Base-by-base conservation (phyloP, 2,113 vertebrate genomes). In the Coregonus clupeaformis region DNA sequence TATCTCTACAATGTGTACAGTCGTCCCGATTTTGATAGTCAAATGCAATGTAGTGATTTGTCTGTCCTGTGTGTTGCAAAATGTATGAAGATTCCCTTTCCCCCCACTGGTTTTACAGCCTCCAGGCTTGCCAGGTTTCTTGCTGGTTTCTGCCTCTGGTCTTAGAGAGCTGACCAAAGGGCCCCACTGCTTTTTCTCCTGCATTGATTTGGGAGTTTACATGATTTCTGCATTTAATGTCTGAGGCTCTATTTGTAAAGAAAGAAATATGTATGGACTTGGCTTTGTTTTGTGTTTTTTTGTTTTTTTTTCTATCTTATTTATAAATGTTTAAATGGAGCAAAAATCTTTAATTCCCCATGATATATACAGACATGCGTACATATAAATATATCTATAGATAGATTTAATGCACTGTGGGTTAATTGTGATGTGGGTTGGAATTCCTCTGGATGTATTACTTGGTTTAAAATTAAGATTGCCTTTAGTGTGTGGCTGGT, bases 1-100 rank as follows among this genome's bases (percentile, higher is more conserved):
- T 91, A 91, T 91, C 91, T 94, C 91, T 93, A 92, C 77, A 90
- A 94, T 92, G 93, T 96, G 96, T 96, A 97, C 95, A 95, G 94
- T 95, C 75, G 92, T 95, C 89, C 93, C 91, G 87, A 90, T 94
- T 94, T 94, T 94, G 91, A 93, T 97, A 98, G 96, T 95, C 92
- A 92, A 18, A 95, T 94, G 91, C 94, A 93, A 95, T 94, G 95
- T 97, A 96, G 96, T 98, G 95, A 95, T 94, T 95, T 29, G 94
- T 95, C 91, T 90, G 94, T 96, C 87, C 84, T 81, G 92, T 96
- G 93, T 84, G 80, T 80, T 59, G 62, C 68, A 67, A 27, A 67
- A n/a, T 55, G 76, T 86, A 82, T 82, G 75, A 84, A 80, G 79
- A 84, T 82, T 82, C 73, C 6, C 36, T 73, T 80, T 86, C 76